Base-by-base conservation (phyloP, 2,888 invertebrate species). In the Tiphia femorata region DNA sequence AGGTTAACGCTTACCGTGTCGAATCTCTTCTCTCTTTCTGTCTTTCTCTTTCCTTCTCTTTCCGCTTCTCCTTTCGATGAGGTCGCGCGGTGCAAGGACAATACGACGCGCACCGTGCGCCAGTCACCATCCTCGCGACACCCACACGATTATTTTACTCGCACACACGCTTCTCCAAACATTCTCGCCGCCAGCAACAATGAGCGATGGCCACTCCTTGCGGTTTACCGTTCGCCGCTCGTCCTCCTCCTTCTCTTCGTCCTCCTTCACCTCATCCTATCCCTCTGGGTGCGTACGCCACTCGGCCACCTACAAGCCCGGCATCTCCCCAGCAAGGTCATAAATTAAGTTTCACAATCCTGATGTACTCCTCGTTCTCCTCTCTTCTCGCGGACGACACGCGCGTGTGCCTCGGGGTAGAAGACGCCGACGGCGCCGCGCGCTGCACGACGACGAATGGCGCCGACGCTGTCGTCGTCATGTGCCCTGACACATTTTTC, bases 271-370 rank as follows among this genome's bases (percentile, higher is more conserved):
- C 27, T 21, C 3, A 21, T 29, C 12, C 29, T 29, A n/a, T 12
- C 29, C 29, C 12, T 2, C 29, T 7, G 5, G 33, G 3, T 14
- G 33, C 6, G 8, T 14, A n/a, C 14, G 33, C 42, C 50, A 41
- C 37, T 29, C 58, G 47, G 35, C 49, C 62, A 69, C 60, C 67
- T 56, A 65, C 69, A 48, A 56, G 40, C 35, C 33, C 35, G 33
- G 58, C 52, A 61, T 44, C 52, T 48, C 49, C 46, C 19, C 46
- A 37, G 56, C 58, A 67, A 57, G 58, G 51, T 64, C 49, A 29
- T 65, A 69, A 67, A 67, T 69, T 50, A 65, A 19, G 48, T 68
- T 64, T 62, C 69, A 44, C 53, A 67, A 67, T 58, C 35, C 49
- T 14, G 2, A 35, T 16, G 14, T 3, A 35, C 14, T 12, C 16